Percentiles rank a stretch among this genome's conserved stretches.
Conservation (phyloP, 1,140 invertebrate genomes). For the Heliothis virescens region DNA sequence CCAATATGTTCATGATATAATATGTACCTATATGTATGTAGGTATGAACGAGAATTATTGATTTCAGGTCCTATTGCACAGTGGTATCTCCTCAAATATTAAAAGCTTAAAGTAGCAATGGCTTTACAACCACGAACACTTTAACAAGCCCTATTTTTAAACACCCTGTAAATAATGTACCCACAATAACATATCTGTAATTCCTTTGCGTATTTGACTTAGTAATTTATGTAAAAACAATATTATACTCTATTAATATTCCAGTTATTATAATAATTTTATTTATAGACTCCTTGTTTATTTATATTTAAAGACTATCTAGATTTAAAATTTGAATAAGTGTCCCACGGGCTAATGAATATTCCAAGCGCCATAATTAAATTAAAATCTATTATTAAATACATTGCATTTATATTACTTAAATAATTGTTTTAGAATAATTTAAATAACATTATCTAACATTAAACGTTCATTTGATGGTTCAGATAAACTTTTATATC, state of each 20-base stretch:
- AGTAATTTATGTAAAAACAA: conserved; percentile 41
- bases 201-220: conserved; percentile 2
- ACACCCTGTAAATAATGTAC: background rate
- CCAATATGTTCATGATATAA: too few species aligned
- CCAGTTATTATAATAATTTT: conserved; percentile 20
- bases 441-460: background rate
- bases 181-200: background rate
- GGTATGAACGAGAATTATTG: too few species aligned
- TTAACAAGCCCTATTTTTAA: background rate
- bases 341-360: conserved; percentile 21
- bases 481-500: background rate
- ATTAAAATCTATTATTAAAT: conserved; percentile 26
- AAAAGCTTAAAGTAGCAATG: too few species aligned
- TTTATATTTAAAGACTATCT: conserved; percentile 21
- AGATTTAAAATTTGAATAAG: conserved; percentile 16
- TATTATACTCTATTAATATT: conserved; percentile 24
- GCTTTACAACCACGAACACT: too few species aligned
- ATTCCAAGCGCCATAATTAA: conserved; percentile 10
- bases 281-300: conserved; percentile 13
- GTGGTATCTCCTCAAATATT: too few species aligned
- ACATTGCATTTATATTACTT: background rate
- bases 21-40: too few species aligned
- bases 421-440: background rate
- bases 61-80: too few species aligned
- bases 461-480: background rate